These are phyloP conservation scores for Virgularia gustaviana DNA, from an alignment of 92 coral and sea anemone species.

Conservation along the genomic window DNA sequence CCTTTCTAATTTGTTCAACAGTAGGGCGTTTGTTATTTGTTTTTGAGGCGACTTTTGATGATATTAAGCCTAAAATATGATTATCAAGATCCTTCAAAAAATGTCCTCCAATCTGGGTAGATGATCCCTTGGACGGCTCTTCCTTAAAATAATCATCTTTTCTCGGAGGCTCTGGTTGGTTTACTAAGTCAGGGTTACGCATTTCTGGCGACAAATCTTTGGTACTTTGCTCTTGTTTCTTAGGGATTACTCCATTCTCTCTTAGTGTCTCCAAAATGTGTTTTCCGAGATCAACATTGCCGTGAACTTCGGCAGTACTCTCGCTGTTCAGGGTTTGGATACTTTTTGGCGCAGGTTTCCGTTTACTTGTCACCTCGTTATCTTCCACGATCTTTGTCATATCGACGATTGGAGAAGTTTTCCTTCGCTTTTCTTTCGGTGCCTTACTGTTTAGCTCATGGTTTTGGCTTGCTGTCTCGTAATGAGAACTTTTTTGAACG, in stretches of 20 bases:
- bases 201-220: not conserved
- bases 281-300: not conserved
- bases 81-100: slow-evolving; percentile 5
- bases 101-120: not conserved
- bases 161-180: no score
- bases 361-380: not conserved
- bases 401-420: not conserved
- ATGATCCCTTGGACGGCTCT: not conserved
- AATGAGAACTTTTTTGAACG: not conserved
- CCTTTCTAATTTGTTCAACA: not conserved
- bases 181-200: not conserved
- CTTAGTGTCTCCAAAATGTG: not conserved
- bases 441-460: not conserved
- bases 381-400: not conserved
- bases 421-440: not conserved
- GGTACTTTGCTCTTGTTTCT: not conserved
- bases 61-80: not conserved
- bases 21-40: not conserved
- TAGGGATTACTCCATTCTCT: slow-evolving; percentile 12
- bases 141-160: no score
- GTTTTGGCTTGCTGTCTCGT: not conserved
- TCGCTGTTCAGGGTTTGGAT: slow-evolving; percentile 7
- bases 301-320: slow-evolving; percentile 11
- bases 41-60: not conserved
- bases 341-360: slow-evolving; percentile 14